Base-by-base conservation (phyloP, 2,797 vertebrate species). In the Falco peregrinus region DNA sequence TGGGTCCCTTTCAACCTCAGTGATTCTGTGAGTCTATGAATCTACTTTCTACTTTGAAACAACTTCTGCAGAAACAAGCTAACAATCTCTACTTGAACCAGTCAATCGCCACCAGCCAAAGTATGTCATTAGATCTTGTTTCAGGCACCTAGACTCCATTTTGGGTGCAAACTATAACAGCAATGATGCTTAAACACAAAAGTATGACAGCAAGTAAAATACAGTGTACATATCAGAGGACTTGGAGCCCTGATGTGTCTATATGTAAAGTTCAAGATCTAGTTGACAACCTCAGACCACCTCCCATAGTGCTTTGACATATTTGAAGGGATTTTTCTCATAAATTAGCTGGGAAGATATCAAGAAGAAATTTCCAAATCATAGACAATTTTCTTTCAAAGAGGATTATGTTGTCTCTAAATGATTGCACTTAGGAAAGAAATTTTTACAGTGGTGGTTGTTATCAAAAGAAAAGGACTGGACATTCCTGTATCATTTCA, bases 81-180 rank as follows among this genome's bases (percentile, higher is more conserved):
- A 74, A 31, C 37, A 70, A 76, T 53, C 3, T 61, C 51, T 74
- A 6, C 14, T 64, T 45, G 9, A 21, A 31, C 24, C 39, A 47
- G 15, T 37, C 13, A 67, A 26, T n/a, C 59, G 64, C 21, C 51
- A 16, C 14, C 11, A 53, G 28, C 13, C 17, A 48, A 84, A 24
- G 14, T 17, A 31, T 11, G 9, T 16, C 31, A 53, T 56, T 68
- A 37, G 19, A 21, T 51, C 19, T 56, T 53, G 6, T 48, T 81
- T 50, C 0, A 0, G 61, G n/a, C 10, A 37, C 19, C 21, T 78
- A 25, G 12, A 31, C 8, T 48, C 16, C 28, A 26, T 29, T 88
- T 83, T 63, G 29, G 16, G 17, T 54, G 21, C 48, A 81, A 33
- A 13, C 12, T 74, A 3, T 33, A 33, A 17, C 20, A 70, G 11